A percentile compares a stretch with the other conserved stretches of the same genome.
Conservation (phyloP, 2,888 invertebrate genomes). For the Leptinotarsa haldemani region DNA sequence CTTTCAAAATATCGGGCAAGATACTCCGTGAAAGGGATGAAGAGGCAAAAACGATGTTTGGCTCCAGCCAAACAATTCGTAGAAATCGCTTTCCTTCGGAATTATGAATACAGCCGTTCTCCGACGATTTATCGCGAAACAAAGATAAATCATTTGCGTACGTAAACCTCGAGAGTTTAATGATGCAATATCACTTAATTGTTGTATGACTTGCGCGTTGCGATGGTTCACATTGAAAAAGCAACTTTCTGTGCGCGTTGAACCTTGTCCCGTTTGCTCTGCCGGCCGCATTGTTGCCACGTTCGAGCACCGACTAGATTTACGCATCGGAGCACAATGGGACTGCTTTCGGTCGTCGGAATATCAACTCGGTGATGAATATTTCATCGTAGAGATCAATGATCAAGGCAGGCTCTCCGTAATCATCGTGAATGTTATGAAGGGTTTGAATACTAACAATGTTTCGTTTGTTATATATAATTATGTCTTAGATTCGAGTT, state of each 20-base stretch:
- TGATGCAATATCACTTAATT: constrained; percentile 42
- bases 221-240: constrained; percentile 42
- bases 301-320: background rate
- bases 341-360: constrained; percentile 2
- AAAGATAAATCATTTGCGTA: constrained; percentile 34
- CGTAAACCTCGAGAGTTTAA: constrained; percentile 27
- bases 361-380: background rate
- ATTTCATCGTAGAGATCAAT: background rate
- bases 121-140: constrained; percentile 16
- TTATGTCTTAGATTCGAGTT: too few relatives aligned
- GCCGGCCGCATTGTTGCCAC: constrained; percentile 36
- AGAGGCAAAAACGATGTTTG: too few relatives aligned
- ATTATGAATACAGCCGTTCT: background rate
- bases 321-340: constrained; percentile 10
- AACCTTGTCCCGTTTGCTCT: constrained; percentile 48
- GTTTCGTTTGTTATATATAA: too few relatives aligned
- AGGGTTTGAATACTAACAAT: too few relatives aligned
- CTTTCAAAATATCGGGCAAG: too few relatives aligned
- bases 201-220: constrained; percentile 38
- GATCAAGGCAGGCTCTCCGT: background rate
- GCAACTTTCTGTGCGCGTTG: constrained; percentile 48
- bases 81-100: background rate
- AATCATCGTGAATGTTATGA: background rate
- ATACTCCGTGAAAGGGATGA: too few relatives aligned
- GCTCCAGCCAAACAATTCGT: background rate